A percentile compares a stretch with the other conserved stretches of the same genome.
Conservation (phyloP, 2,888 invertebrate genomes). For the Calameuta filiformis region DNA sequence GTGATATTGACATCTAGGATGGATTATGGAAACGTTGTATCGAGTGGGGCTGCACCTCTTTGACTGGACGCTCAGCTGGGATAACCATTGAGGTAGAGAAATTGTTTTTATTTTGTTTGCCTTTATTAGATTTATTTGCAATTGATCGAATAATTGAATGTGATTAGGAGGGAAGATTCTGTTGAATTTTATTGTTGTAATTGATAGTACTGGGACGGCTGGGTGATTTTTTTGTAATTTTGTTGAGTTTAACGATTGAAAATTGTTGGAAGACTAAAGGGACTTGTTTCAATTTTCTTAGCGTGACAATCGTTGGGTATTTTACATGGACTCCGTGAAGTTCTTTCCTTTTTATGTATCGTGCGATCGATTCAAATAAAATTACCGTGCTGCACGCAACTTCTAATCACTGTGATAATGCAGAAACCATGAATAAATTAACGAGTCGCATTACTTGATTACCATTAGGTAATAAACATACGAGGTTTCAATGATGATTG, state of each 20-base stretch:
- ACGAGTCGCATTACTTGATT: background rate
- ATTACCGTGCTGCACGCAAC: background rate
- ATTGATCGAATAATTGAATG: background rate
- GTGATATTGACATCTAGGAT: background rate
- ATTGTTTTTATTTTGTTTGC: background rate
- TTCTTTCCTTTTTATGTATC: background rate
- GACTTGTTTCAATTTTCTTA: background rate
- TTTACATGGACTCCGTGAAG: background rate
- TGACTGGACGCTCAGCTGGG: background rate
- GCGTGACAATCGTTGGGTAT: background rate
- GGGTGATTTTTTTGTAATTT: background rate
- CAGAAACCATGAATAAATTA: background rate
- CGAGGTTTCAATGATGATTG: background rate
- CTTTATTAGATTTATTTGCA: background rate
- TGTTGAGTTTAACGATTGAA: background rate
- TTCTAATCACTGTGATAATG: background rate
- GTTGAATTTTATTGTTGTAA: background rate
- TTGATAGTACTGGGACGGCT: background rate
- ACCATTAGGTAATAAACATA: background rate
- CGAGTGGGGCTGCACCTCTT: background rate
- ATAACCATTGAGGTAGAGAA: background rate
- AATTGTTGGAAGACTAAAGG: background rate
- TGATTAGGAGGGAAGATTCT: background rate
- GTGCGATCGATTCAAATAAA: background rate
- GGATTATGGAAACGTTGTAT: background rate